Base-by-base conservation (phyloP, 2,797 vertebrate genomes). In the Euphonia xanthogaster region DNA sequence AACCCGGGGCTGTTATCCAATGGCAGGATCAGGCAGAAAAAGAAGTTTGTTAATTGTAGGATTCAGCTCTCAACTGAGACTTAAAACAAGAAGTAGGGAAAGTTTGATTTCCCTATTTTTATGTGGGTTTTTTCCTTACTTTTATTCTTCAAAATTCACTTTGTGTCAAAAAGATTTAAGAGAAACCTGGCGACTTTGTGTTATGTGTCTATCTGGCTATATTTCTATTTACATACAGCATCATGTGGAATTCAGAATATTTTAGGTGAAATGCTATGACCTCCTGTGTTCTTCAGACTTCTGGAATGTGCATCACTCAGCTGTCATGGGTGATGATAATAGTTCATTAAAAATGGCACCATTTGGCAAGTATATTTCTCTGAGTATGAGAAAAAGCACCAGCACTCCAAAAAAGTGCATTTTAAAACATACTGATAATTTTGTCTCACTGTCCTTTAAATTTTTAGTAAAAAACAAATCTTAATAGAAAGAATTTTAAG, bases 121-220 rank as follows among this genome's bases (percentile, higher is more conserved):
- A 17, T 42, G 12, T n/a, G 11, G 0, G 0, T 7, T 35, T 35
- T 31, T 17, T 1, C 9, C 5, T 10, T 14, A 12, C 3, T 25
- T 53, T 20, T 12, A 23, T 44, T 14, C n/a, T 27, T 71, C 10
- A 15, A 31, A 51, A 79, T 65, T 65, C 48, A 2, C 14, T 88
- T 21, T 7, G 4, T 13, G 8, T 70, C 30, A 5, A 55, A 82
- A 87, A 76, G 17, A 48, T 60, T 91, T 44, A 33, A 22, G 42
- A 75, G 13, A 39, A 18, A 57, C 23, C 33, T 62, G 35, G 4
- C 77, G 37, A 44, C 27, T 31, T 37, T 33, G 31, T 62, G 30
- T 20, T 51, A 2, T 54, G 25, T 33, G 10, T 54, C 4, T 35
- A 30, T 42, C 13, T 82, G 39, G 16, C 18, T 72, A 1, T 73